Conservation (phyloP, 2,888 invertebrate genomes). For the Temnothorax rugatulus region DNA sequence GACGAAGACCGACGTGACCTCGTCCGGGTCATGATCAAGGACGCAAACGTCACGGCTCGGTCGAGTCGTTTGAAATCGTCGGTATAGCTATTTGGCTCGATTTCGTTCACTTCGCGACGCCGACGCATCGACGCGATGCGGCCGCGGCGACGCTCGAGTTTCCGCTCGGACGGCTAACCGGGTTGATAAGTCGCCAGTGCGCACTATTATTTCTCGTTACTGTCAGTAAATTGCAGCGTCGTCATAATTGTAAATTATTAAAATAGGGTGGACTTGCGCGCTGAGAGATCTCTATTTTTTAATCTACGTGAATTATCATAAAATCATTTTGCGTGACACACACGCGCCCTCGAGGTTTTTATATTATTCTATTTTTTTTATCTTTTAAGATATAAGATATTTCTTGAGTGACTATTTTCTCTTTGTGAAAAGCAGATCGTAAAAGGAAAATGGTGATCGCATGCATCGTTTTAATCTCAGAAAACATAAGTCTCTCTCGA, state of each 20-base stretch:
- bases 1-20: conserved; percentile 18
- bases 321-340: neutral
- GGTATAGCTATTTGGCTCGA: conserved; percentile 40
- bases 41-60: conserved; percentile 22
- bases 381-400: neutral
- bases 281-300: neutral
- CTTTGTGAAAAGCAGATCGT: neutral
- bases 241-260: conserved; percentile 22
- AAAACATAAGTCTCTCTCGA: neutral
- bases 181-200: conserved; percentile 16
- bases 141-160: conserved; percentile 9
- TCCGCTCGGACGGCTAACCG: conserved; percentile 17
- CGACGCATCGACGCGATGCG: too few species aligned
- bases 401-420: neutral
- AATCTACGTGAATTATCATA: conserved; percentile 13
- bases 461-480: conserved; percentile 12
- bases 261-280: neutral
- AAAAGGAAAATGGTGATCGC: neutral
- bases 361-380: neutral
- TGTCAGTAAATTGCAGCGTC: conserved; percentile 1
- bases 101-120: conserved; percentile 24
- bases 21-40: conserved; percentile 48
- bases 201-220: conserved; percentile 1
- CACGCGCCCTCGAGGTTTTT: neutral
- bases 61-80: conserved; percentile 26